A percentile compares a stretch with the other conserved stretches of the same genome.
phyloP scores from a whole-genome alignment of 1,140 invertebrate genomes.

The Sweltsa coloradensis region DNA sequence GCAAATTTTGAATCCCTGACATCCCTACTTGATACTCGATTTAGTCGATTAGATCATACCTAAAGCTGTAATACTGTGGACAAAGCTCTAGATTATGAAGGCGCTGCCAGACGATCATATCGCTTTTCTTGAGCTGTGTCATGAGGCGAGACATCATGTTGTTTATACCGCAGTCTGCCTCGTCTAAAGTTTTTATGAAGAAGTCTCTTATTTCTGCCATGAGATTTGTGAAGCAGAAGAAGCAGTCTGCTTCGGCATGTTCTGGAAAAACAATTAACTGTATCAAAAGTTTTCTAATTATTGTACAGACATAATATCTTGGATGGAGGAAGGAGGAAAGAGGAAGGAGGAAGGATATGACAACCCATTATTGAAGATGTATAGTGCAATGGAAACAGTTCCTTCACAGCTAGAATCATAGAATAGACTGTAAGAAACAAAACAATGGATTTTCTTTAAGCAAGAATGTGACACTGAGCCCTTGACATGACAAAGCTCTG shows the following conservation, averaged over 20 bases:
- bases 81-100: slow-evolving; percentile 73
- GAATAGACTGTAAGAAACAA: too few relatives aligned
- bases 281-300: too few relatives aligned
- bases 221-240: slow-evolving; percentile 94
- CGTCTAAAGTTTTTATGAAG: slow-evolving; percentile 92
- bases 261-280: slow-evolving; percentile 43
- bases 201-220: slow-evolving; percentile 97
- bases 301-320: too few relatives aligned
- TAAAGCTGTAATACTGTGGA: slow-evolving; percentile 92
- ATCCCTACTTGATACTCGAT: neutral
- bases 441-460: too few relatives aligned
- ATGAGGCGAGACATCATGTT: slow-evolving; percentile 71
- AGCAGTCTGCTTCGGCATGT: slow-evolving; percentile 91
- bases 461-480: too few relatives aligned
- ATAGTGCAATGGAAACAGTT: too few relatives aligned
- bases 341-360: too few relatives aligned
- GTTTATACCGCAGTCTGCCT: slow-evolving; percentile 79
- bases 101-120: slow-evolving; percentile 60
- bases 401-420: too few relatives aligned
- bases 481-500: too few relatives aligned
- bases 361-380: too few relatives aligned
- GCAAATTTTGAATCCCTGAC: too few relatives aligned
- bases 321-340: too few relatives aligned
- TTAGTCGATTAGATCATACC: slow-evolving; percentile 40
- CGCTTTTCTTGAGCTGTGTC: slow-evolving; percentile 59